Evolutionary conservation across 1,140 invertebrate species (phyloP), one percentile per base, ranked within the genome.

Genomic region (Penaeus chinensis): DNA sequence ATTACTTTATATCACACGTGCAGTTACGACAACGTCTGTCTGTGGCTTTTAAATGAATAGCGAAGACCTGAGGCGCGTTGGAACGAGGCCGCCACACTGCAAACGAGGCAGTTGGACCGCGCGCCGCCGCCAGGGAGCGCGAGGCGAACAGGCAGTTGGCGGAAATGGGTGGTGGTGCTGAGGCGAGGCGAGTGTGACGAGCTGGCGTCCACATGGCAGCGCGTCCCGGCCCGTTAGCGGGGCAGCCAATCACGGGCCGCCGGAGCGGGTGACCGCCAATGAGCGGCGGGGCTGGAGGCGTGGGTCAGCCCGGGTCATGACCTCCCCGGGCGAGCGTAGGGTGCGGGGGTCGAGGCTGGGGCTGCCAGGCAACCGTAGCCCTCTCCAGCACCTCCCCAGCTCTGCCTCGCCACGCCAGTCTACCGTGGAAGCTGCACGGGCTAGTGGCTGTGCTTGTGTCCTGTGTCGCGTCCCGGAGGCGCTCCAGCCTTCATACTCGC

Each of bases 281-380:
- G 82, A 71, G 82, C 20, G 42, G n/a, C 24, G 13, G 82, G 69
- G 69, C 37, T 71, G n/a, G 32, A 74, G 82, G 82, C 82, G 82
- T 84, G 82, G 82, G 82, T 84, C 82, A 84, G 69, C 13, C 42
- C 42, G 82, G 82, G 82, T 84, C 82, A 84, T 71, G 82, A 84
- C 82, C 82, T 84, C 54, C 54, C 54, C 19, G 82, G 82, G 71
- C 65, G 37, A 61, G 61, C 32, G 66, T 54, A 76, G 82, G 69
- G 80, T 32, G 24, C 37, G 80, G 54, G 54, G 54, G 54, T 54
- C 54, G 54, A 54, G 54, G 54, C 54, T 13, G 54, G 54, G 54
- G 54, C 54, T 47, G 80, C 61, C 27, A 65, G 61, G 24, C 42
- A 74, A 54, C 16, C 42, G 54, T 24, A 37, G 54, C 18, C 47